Conservation (phyloP, 2,888 invertebrate genomes). For the Hydraecia micacea region DNA sequence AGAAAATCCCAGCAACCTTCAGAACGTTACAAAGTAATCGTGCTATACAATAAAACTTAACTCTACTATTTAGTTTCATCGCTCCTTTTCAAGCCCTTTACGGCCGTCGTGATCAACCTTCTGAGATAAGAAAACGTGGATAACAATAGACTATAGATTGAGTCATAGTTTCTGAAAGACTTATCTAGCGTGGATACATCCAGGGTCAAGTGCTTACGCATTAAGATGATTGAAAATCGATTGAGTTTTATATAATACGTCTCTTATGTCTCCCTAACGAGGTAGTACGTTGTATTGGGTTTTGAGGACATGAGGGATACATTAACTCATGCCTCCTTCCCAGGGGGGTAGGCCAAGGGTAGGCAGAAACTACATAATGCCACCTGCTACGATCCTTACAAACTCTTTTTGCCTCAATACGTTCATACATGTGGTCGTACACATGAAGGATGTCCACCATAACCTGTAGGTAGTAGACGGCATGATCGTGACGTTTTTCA, state of each 20-base stretch:
- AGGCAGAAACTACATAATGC: neutral
- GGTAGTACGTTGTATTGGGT: neutral
- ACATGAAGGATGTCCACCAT: neutral
- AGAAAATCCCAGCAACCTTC: constrained; percentile 4
- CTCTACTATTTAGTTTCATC: constrained; percentile 36
- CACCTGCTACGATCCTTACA: neutral
- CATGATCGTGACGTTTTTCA: too few species aligned
- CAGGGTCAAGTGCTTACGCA: constrained; percentile 11
- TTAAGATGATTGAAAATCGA: constrained; percentile 19
- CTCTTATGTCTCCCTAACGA: neutral
- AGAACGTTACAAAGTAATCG: constrained; percentile 7
- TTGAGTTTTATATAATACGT: neutral
- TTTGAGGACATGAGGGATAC: neutral
- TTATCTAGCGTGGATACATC: constrained; percentile 22
- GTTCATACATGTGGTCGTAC: neutral
- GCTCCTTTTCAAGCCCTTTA: constrained; percentile 44
- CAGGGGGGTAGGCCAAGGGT: neutral
- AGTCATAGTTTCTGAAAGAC: constrained; percentile 18
- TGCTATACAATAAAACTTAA: constrained; percentile 14
- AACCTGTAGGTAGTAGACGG: neutral
- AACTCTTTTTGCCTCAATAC: neutral
- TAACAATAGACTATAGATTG: constrained; percentile 39
- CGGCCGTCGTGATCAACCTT: constrained; percentile 46
- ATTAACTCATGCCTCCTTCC: neutral
- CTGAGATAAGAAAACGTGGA: constrained; percentile 45